Percentiles rank a stretch among this genome's conserved stretches.
These are phyloP conservation scores for Conus canariensis DNA, from an alignment of 2,888 invertebrate species.

Conservation along the genomic window DNA sequence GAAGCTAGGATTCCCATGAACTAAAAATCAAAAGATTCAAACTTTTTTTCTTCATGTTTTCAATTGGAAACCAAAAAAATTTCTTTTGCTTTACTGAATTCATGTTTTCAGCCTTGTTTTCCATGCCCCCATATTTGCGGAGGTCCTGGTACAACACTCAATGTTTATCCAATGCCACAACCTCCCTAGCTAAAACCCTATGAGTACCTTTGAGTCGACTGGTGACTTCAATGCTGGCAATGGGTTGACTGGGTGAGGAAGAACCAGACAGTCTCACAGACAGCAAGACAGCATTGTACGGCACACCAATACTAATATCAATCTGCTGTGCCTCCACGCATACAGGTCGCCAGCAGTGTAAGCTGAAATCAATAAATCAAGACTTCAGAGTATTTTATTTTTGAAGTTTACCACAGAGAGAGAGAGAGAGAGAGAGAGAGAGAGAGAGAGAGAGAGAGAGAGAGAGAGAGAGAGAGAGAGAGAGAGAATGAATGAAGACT, in stretches of 20 bases:
- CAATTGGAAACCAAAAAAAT: too few species aligned
- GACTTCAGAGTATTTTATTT: too few species aligned
- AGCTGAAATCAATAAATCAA: background rate
- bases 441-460: background rate
- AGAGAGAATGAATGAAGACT: background rate
- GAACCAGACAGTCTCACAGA: background rate
- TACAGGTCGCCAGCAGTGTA: constrained; percentile 32
- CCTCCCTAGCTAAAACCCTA: too few species aligned
- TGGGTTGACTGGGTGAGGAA: background rate
- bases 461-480: background rate
- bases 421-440: background rate
- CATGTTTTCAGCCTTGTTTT: too few species aligned
- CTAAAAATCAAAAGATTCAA: too few species aligned
- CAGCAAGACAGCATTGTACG: constrained; percentile 24
- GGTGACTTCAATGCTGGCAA: background rate
- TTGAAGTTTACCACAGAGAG: background rate
- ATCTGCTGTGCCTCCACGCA: background rate
- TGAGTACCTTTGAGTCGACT: constrained; percentile 15
- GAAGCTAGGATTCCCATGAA: too few species aligned
- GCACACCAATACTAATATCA: background rate
- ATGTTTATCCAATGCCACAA: too few species aligned
- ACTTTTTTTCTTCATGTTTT: too few species aligned
- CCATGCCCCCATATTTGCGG: too few species aligned
- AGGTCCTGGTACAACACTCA: too few species aligned
- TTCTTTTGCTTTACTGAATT: too few species aligned